These are phyloP conservation scores for Orgyia antiqua DNA, from an alignment of 2,888 invertebrate genomes.

Conservation along the genomic window DNA sequence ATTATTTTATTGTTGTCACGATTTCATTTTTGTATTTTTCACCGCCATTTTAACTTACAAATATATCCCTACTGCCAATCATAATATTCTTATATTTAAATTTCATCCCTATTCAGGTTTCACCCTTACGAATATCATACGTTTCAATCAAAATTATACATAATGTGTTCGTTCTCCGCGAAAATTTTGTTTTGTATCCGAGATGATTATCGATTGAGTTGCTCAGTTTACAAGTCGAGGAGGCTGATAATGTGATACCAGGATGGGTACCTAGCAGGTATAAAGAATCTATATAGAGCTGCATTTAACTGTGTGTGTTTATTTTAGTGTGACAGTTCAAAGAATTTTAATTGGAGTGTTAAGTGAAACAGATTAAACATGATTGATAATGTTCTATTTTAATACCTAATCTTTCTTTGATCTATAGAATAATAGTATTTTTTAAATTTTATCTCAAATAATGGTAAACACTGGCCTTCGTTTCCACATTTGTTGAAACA, in stretches of 20 bases:
- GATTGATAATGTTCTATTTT: too few relatives aligned
- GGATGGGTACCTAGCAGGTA: constrained; percentile 45
- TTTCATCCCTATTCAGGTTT: constrained; percentile 16
- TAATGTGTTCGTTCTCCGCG: constrained; percentile 19
- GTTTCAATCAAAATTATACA: constrained; percentile 31
- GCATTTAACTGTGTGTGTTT: constrained; percentile 1
- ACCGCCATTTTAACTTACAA: too few relatives aligned
- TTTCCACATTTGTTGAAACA: too few relatives aligned
- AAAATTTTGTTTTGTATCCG: constrained; percentile 35
- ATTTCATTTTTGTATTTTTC: too few relatives aligned
- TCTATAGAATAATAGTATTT: too few relatives aligned
- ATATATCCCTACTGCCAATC: too few relatives aligned
- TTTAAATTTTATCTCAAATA: too few relatives aligned
- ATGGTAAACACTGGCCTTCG: too few relatives aligned
- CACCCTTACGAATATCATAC: constrained; percentile 26
- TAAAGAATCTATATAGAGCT: constrained; percentile 22
- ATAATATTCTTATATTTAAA: constrained; percentile 20
- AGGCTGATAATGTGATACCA: constrained; percentile 63
- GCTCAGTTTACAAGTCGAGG: constrained; percentile 72
- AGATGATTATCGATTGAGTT: constrained; percentile 72
- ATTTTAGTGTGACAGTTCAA: constrained; percentile 24
- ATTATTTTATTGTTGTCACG: too few relatives aligned
- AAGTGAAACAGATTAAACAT: too few relatives aligned
- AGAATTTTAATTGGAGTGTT: too few relatives aligned
- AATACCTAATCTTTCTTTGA: too few relatives aligned